Base-by-base conservation (phyloP, 2,113 vertebrate species). In the Eidolon helvum region DNA sequence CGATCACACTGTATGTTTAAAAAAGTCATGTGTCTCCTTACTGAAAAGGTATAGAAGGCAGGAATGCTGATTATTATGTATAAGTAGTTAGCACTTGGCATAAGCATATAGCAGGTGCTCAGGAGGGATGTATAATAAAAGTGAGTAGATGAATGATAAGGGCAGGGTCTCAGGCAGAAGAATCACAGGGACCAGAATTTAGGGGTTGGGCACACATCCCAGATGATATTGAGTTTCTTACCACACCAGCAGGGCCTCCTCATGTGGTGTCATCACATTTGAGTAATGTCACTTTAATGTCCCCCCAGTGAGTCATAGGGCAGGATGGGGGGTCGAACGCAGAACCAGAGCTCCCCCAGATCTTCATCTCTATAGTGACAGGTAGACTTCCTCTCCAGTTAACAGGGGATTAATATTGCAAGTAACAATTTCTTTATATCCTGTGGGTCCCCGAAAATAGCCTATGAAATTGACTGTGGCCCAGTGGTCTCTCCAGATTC, bases 381-480 rank as follows among this genome's bases (percentile, higher is more conserved):
- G 65, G 22, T 53, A 11, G 33, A 33, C 16, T 38, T 35, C 30
- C 2, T 65, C 38, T 24, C 78, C 78, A 43, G 9, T 89, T 43
- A 63, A 35, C 5, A 53, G 66, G 8, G 78, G 87, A 8, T 90
- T 53, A 74, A 94, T 50, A 68, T 90, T 94, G 18, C 66, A 90
- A 66, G 59, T 75, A 30, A 68, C 77, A 75, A 19, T 94, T 43
- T 94, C 68, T 89, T 94, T 38, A 12, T 63, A 19, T 30, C 86
- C 92, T 3, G 53, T 88, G 74, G 74, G 86, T 45, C 85, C 94
- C 63, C 14, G 66, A 87, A 98, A 98, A 93, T 98, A 97, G 1
- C 98, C 98, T 0, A 0, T 53, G 65, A 98, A 98, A 90, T 95
- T 88, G 0, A 98, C 97, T 0, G 93, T 97, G 92, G 96, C 93